A percentile compares a stretch with the other conserved stretches of the same genome.
phyloP scores from a whole-genome alignment of 1,140 invertebrate species.

The Hypsibius dujardini region DNA sequence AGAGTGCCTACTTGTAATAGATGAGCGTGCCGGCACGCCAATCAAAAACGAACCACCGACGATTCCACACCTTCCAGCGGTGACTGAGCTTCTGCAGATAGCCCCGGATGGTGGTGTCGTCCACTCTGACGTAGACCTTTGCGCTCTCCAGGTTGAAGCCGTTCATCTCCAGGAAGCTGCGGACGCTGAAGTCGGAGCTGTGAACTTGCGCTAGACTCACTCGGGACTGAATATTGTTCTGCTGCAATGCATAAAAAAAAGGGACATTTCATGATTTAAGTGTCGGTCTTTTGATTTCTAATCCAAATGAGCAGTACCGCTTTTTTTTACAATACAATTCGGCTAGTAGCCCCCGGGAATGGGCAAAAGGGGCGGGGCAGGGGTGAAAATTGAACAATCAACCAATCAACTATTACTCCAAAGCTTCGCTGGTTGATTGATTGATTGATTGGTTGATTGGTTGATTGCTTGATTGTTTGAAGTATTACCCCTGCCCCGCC shows the following conservation, averaged over 20 bases:
- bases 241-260: background rate
- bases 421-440: no score
- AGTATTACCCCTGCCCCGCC: no score
- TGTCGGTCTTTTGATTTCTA: no score
- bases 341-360: no score
- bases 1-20: slow-evolving; percentile 11
- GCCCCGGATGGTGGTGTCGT: slow-evolving; percentile 3
- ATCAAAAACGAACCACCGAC: slow-evolving; percentile 11
- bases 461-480: no score
- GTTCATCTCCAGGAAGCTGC: background rate
- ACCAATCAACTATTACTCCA: no score
- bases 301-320: no score
- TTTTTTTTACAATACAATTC: no score
- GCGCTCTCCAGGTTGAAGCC: background rate
- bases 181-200: slow-evolving; percentile 1
- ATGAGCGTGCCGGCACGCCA: slow-evolving; percentile 11
- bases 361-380: no score
- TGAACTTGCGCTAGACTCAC: background rate
- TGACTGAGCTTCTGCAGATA: slow-evolving; percentile 14
- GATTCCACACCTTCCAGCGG: slow-evolving; percentile 16
- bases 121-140: slow-evolving; percentile 10
- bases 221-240: background rate
- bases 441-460: no score
- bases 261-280: no score
- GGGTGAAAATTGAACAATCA: no score